phyloP scores from a whole-genome alignment of 2,113 vertebrate genomes.

The Myanophis thanlyinensis region DNA sequence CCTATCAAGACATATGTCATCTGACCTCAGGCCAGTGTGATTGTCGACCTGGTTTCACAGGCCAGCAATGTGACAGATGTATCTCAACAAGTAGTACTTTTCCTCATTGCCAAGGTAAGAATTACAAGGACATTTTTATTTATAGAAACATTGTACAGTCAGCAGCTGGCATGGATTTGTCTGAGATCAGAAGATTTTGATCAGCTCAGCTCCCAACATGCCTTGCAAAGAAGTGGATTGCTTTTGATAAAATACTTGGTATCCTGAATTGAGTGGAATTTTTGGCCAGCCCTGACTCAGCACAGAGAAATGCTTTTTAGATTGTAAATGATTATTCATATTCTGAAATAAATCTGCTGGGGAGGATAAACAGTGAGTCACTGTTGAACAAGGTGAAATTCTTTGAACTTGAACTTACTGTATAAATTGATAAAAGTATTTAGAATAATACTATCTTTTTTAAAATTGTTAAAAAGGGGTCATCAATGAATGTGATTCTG shows the following conservation, averaged over 20 bases:
- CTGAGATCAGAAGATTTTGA: background rate
- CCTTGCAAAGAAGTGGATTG: background rate
- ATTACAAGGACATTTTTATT: background rate
- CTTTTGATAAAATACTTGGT: background rate
- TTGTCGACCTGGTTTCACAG: slow-evolving; percentile 74
- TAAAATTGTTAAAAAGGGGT: slow-evolving; percentile 53
- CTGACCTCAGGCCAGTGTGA: slow-evolving; percentile 75
- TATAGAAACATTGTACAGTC: background rate
- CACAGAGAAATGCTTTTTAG: background rate
- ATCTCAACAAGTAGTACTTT: slow-evolving; percentile 69
- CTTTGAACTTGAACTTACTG: background rate
- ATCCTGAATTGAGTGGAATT: background rate
- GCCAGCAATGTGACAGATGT: slow-evolving; percentile 80
- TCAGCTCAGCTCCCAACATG: background rate
- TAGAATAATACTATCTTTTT: background rate
- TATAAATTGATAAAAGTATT: background rate
- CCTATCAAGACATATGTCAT: slow-evolving; percentile 70
- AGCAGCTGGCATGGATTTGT: rapidly evolving
- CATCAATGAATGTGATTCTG: slow-evolving; percentile 71
- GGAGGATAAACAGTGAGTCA: background rate
- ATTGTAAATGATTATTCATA: background rate
- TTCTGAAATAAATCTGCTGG: background rate
- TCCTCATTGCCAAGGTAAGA: slow-evolving; percentile 79
- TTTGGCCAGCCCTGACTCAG: background rate
- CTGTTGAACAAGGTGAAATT: background rate